A percentile compares a stretch with the other conserved stretches of the same genome.
Evolutionary conservation across 2,113 vertebrate species (phyloP).

Genomic region (Cromileptes altivelis): DNA sequence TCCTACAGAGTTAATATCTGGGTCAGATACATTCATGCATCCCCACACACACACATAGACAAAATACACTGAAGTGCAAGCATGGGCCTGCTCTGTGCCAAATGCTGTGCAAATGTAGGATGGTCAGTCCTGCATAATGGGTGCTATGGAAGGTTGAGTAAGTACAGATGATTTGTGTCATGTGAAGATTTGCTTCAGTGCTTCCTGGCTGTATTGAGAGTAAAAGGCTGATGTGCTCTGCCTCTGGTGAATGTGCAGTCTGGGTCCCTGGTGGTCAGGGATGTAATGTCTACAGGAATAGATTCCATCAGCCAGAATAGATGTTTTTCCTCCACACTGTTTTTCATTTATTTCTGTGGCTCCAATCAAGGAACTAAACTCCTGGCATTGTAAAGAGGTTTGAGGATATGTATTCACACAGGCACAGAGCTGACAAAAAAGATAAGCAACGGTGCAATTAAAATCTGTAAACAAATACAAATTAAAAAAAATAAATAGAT

Average conservation of each 20-base stretch:
- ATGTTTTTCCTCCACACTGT: neutral
- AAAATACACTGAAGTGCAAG: slow-evolving; percentile 1
- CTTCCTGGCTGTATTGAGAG: slow-evolving; percentile 46
- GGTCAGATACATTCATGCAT: slow-evolving; percentile 64
- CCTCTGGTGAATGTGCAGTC: slow-evolving; percentile 30
- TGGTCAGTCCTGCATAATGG: slow-evolving; percentile 39
- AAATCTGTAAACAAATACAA: too few species aligned
- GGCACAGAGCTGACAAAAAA: neutral
- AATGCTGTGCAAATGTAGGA: slow-evolving; percentile 15
- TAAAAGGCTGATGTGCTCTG: slow-evolving; percentile 24
- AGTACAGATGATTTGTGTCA: slow-evolving; percentile 66
- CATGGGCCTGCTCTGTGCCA: neutral
- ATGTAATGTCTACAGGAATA: slow-evolving; percentile 35
- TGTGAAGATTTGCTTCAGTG: slow-evolving; percentile 66
- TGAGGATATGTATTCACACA: neutral
- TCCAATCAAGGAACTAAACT: neutral
- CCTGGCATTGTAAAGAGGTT: neutral
- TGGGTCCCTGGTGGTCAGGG: slow-evolving; percentile 6
- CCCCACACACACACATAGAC: slow-evolving; percentile 1
- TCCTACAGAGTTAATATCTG: slow-evolving; percentile 63
- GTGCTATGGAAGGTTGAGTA: slow-evolving; percentile 32
- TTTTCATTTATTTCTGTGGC: neutral
- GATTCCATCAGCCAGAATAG: slow-evolving; percentile 17
- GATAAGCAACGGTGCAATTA: neutral
- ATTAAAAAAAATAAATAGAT: too few species aligned